Evolutionary conservation across 2,113 vertebrate species (phyloP), one percentile per base, ranked within the genome.

Genomic region (Oreocharis arfaki): DNA sequence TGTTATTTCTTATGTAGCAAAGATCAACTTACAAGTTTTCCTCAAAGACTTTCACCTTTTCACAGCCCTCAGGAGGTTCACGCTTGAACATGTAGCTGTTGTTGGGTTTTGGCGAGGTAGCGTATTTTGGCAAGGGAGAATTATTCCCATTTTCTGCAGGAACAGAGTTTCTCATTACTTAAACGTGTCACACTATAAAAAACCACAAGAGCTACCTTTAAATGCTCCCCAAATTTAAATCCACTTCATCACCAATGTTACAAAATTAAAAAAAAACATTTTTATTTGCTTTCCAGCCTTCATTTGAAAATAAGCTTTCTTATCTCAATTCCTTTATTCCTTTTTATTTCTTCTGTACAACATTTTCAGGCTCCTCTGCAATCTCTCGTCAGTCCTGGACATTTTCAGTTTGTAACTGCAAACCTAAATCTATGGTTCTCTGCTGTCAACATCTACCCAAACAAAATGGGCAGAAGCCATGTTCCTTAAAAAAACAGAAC

Each of bases 61-160:
- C 99, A 52, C 99, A 99, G 96, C 99, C 99, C 95, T 99, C 99
- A 6, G 99, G 99, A 91, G 99, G 99, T 93, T 99, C 99, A 61
- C 99, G 98, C 97, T 99, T 99, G 98, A 99, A 99, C 98, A 99
- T 99, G 88, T 99, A 99, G 98, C 99, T 99, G 98, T 99, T 99
- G 98, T 99, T 99, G 93, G 99, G 99, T 97, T 99, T 99, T 93
- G 99, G 99, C 28, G 99, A 99, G 44, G 99, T 99, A 87, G 99
- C 99, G 7, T 99, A 99, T 96, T 99, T 99, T 44, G 99, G 99
- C 94, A 99, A 98, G 50, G 99, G 99, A 90, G 99, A 99, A 97
- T 98, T 99, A 95, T 98, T 99, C 47, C 99, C 99, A 83, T 99
- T 98, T 83, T 99, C 99, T 99, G 98, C 56, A 97, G 82, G 68